A percentile compares a stretch with the other conserved stretches of the same genome.
Evolutionary conservation across 2,797 vertebrate species (phyloP).

Genomic region (Glossophaga mutica): DNA sequence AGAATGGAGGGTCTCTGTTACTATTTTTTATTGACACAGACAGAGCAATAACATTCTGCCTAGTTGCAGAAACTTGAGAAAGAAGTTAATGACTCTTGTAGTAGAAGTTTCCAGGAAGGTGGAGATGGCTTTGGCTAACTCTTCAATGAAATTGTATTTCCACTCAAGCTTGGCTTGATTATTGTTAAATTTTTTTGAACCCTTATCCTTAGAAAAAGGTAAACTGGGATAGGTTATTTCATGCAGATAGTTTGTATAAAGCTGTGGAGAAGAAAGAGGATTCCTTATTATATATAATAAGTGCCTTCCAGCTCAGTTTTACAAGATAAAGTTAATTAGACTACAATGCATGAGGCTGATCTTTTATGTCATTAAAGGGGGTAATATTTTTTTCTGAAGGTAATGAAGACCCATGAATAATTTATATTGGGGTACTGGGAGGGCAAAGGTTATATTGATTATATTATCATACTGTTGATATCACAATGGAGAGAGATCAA

Average conservation of each 20-base stretch:
- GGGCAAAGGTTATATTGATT: background rate
- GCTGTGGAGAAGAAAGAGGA: background rate
- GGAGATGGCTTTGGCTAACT: too few species aligned
- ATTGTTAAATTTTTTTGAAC: too few species aligned
- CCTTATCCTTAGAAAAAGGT: background rate
- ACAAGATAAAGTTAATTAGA: background rate
- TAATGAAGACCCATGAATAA: background rate
- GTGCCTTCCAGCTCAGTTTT: background rate
- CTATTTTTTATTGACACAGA: background rate
- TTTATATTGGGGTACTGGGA: background rate
- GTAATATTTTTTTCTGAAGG: background rate
- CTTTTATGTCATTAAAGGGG: background rate
- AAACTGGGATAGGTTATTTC: background rate
- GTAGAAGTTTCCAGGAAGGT: too few species aligned
- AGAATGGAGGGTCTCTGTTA: fast-evolving
- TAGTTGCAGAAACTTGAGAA: too few species aligned
- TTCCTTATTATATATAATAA: background rate
- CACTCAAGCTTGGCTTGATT: background rate
- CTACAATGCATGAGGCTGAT: fast-evolving
- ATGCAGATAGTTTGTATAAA: background rate
- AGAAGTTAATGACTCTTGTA: background rate
- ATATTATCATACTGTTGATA: background rate
- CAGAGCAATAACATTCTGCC: background rate
- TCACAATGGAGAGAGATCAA: background rate
- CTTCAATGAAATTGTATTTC: background rate